Conservation (phyloP, 2,888 invertebrate genomes). For the Nymphalis polychloros region DNA sequence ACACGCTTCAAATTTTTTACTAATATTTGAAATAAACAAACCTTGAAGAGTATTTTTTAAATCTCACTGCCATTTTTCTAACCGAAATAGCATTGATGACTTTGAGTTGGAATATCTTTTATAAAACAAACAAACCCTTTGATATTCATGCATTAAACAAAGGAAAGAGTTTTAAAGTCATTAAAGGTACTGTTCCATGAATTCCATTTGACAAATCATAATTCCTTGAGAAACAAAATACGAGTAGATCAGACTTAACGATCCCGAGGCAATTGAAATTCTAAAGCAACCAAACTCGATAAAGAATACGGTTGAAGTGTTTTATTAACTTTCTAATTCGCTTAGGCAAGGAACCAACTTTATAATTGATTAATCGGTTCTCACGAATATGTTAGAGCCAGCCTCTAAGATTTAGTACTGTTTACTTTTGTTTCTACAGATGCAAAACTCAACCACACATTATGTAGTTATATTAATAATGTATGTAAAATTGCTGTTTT, state of each 20-base stretch:
- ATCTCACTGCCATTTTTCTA: no score
- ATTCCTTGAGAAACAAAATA: background rate
- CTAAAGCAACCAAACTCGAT: conserved; percentile 1
- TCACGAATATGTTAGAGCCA: background rate
- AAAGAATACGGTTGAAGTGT: background rate
- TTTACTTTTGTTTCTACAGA: no score
- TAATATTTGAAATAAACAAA: no score
- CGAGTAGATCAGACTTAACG: background rate
- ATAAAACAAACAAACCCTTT: no score
- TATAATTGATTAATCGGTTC: background rate
- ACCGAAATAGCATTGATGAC: no score
- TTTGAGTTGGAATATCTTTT: no score
- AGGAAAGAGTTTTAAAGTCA: background rate
- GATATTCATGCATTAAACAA: background rate
- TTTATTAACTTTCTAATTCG: conserved; percentile 3
- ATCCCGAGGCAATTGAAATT: background rate
- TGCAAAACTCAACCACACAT: no score
- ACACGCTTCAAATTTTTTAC: no score
- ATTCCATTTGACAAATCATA: background rate
- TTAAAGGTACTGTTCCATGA: background rate
- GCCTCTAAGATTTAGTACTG: no score
- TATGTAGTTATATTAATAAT: no score
- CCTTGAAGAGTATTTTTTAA: no score
- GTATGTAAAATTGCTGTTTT: no score
- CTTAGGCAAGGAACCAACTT: background rate